Base-by-base conservation (phyloP, 2,888 invertebrate genomes). In the Drosophila tanythrix region DNA sequence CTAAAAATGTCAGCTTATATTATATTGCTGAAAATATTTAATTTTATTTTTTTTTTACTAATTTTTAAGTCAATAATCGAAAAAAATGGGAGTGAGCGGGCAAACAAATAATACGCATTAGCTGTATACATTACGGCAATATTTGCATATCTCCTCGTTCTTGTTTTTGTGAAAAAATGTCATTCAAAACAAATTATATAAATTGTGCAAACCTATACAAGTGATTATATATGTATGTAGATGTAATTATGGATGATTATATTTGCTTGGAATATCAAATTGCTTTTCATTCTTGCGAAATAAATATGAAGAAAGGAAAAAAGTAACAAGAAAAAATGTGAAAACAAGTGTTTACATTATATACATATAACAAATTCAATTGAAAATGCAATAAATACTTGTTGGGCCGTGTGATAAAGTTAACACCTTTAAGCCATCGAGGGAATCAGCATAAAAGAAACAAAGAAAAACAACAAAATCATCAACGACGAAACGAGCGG, bases 341-440 rank as follows among this genome's bases (percentile, higher is more conserved):
- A 81, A 56, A 89, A 87, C 69, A 84, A 75, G 66, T 90, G 90
- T 82, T 85, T 82, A 88, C 83, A 74, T 70, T 82, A 61, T 79
- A 68, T 25, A 51, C 50, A 70, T 38, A 68, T 60, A 65, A 29
- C 11, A 31, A 88, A 66, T 33, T 59, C 46, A 53, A 72, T 67
- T 53, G 66, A 61, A 77, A 64, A 59, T 71, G 62, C 70, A 59
- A 70, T 70, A 53, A 57, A 58, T 63, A 70, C 31, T 56, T 68
- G 51, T 65, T 56, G 64, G 36, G 72, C 60, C 60, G 29, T 65
- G 63, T 63, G 90, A 89, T 90, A 89, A 90, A 85, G 84, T 81
- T 85, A 85, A 85, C 88, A 90, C 90, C 85, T 90, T 90, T 83
- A 81, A 85, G 88, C 90, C 89, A 48, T 40, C 81, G 58, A 71